These are phyloP conservation scores for Pangasius djambal DNA, from an alignment of 2,797 vertebrate species.

Conservation along the genomic window DNA sequence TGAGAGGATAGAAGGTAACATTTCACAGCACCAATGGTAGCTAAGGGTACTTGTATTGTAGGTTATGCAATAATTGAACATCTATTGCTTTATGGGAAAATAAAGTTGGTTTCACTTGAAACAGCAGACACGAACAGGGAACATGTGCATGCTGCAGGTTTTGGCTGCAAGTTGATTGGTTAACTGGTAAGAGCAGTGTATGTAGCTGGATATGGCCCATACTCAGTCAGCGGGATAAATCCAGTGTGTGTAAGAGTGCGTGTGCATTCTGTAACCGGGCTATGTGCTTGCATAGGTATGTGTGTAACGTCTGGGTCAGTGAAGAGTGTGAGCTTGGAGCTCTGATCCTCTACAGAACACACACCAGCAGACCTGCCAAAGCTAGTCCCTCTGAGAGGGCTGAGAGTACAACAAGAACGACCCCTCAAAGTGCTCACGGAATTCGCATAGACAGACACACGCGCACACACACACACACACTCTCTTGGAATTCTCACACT, in stretches of 20 bases:
- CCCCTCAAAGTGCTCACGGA: constrained; percentile 4
- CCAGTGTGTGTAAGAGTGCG: background rate
- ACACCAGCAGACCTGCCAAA: constrained; percentile 51
- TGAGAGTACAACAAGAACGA: constrained; percentile 32
- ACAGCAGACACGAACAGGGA: background rate
- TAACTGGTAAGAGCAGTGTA: background rate
- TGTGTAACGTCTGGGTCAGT: constrained; percentile 6
- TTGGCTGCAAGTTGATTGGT: background rate
- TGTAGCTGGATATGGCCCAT: background rate
- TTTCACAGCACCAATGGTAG: background rate
- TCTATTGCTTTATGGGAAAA: background rate
- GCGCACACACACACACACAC: constrained; percentile 8
- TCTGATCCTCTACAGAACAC: constrained; percentile 56
- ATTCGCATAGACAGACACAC: constrained; percentile 25
- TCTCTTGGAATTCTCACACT: constrained; percentile 8
- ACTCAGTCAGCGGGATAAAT: background rate
- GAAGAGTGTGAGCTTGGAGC: constrained; percentile 31
- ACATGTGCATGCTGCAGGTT: background rate
- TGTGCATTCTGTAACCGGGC: background rate
- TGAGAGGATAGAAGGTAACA: background rate
- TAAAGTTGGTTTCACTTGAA: background rate
- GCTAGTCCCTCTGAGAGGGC: constrained; percentile 47
- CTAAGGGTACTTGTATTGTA: too few species aligned
- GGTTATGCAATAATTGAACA: background rate
- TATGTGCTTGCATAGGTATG: background rate